Evolutionary conservation across 2,797 vertebrate genomes (phyloP), one percentile per base, ranked within the genome.

Genomic region (Craterocephalus amniculus): DNA sequence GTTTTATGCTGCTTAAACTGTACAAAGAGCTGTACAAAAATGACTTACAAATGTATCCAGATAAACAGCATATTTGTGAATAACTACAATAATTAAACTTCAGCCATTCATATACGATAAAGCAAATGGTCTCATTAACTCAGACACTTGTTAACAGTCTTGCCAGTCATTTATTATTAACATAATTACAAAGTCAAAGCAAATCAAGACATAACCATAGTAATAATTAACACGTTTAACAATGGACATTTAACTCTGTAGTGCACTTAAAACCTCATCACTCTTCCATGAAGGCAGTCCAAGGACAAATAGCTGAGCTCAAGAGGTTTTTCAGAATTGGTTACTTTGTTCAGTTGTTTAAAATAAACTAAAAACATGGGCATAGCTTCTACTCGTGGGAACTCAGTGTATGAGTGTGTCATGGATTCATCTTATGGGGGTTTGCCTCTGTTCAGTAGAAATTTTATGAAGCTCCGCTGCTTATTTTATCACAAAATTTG

Each of bases 151-250:
- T 83, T 20, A 91, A 93, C 91, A 94, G 88, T 92, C 86, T 81
- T 60, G 91, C 80, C 88, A 93, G 79, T 91, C 77, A 91, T 93
- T 94, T 91, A 93, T 94, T 88, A 60, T 90, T 75, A 90, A 81
- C 79, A 89, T 78, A 80, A 83, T 88, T 83, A 74, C 72, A 91
- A 59, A 89, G 87, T 71, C 87, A 88, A 84, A 67, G 65, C 72
- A 83, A 85, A 83, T 85, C 2, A 82, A 84, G 58, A 84, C 54
- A 85, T 82, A 60, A n/a, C 31, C 36, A 76, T 52, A 77, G 77
- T 52, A 80, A 81, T 63, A 76, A 84, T 81, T 60, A 83, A 78
- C 63, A 63, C 74, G 59, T 79, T 83, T 58, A 79, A 81, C 77
- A 65, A 70, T 26, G 70, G 40, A 87, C 70, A 81, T 67, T 83